Conservation (phyloP, 2,888 invertebrate species). For the Schizaphis graminum region DNA sequence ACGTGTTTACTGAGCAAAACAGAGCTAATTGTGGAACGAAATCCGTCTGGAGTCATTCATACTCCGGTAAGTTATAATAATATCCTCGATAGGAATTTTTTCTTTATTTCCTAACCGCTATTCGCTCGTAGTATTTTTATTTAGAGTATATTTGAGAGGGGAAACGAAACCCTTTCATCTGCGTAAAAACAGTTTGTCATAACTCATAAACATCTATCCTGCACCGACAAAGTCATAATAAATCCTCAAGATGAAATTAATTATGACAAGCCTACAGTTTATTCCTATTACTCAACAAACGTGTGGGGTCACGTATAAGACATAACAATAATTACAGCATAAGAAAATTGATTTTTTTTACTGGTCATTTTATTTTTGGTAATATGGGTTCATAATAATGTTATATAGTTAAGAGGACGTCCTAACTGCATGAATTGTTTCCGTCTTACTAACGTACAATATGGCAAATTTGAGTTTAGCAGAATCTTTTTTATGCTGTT, state of each 20-base stretch:
- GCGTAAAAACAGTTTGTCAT: conserved; percentile 64
- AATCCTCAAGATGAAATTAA: conserved; percentile 60
- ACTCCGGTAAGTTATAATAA: conserved; percentile 62
- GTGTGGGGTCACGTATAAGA: conserved; percentile 35
- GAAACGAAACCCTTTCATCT: conserved; percentile 65
- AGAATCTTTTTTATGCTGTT: too few relatives aligned
- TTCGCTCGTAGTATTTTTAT: conserved; percentile 57
- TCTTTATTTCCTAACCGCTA: conserved; percentile 48
- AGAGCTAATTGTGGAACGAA: conserved; percentile 64
- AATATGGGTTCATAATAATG: not conserved
- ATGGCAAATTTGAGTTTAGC: too few relatives aligned
- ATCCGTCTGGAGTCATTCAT: conserved; percentile 61
- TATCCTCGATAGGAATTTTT: conserved; percentile 63
- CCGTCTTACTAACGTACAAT: too few relatives aligned
- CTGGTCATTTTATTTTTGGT: not conserved
- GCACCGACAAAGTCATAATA: conserved; percentile 61
- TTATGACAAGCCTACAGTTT: conserved; percentile 59
- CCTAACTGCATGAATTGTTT: too few relatives aligned
- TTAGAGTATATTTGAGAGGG: conserved; percentile 49
- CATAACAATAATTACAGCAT: conserved; percentile 20
- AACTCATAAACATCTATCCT: conserved; percentile 62
- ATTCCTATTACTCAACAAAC: conserved; percentile 54
- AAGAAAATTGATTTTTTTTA: conserved; percentile 17
- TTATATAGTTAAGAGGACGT: not conserved
- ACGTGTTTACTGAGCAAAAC: conserved; percentile 34